A percentile compares a stretch with the other conserved stretches of the same genome.
Conservation (phyloP, 2,113 vertebrate species). For the Vulpes lagopus region DNA sequence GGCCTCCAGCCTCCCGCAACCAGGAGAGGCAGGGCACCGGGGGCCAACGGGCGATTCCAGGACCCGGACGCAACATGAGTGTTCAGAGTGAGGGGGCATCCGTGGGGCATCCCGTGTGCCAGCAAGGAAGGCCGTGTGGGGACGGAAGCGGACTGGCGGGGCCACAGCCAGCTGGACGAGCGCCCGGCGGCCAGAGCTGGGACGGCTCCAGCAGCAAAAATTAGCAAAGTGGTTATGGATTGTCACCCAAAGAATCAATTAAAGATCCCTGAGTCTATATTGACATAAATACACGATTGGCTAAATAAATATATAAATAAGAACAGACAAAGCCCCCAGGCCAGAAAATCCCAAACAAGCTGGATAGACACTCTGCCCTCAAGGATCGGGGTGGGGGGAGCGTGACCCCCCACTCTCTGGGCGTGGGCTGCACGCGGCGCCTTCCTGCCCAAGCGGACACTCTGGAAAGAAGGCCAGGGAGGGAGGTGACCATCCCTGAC, state of each 20-base stretch:
- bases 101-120: fast-evolving
- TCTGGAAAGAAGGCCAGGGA: background rate
- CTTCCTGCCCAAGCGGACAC: background rate
- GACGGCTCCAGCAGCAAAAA: background rate
- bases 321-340: fast-evolving
- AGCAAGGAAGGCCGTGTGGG: too few relatives aligned
- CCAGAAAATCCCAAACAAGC: background rate
- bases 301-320: fast-evolving
- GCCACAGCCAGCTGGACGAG: background rate
- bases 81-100: background rate
- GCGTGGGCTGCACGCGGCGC: fast-evolving
- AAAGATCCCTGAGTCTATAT: too few relatives aligned
- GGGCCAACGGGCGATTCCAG: background rate
- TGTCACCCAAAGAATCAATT: background rate
- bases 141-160: background rate
- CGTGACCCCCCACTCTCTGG: fast-evolving
- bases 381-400: fast-evolving
- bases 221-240: fast-evolving
- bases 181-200: background rate
- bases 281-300: background rate
- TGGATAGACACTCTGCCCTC: fast-evolving
- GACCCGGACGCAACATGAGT: fast-evolving
- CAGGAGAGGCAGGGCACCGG: background rate
- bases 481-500: background rate
- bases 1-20: background rate